Evolutionary conservation across 2,888 invertebrate genomes (phyloP), one percentile per base, ranked within the genome.

Genomic region (Amiota communis): DNA sequence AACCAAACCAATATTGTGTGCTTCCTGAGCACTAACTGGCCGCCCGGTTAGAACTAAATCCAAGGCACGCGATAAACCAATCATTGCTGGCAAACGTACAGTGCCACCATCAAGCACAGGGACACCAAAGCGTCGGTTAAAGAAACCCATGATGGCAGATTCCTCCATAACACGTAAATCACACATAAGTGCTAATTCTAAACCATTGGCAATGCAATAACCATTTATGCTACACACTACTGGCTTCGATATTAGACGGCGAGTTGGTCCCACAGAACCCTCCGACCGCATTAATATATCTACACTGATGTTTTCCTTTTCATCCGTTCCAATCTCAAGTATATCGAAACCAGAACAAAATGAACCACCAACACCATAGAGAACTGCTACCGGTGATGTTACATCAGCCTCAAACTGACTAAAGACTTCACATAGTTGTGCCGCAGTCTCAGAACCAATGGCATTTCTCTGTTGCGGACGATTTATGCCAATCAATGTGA

Each of bases 271-370:
- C 88, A 93, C 92, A 4, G 91, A 91, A 8, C 92, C 92, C 80
- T 90, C 89, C 8, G 89, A 87, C 1, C 83, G 81, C 82, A 88
- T 81, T 8, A 88, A 78, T 47, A 86, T 82, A 67, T 87, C 84
- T 13, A 87, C 80, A 53, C 86, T 86, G 87, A 91, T 77, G 15
- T 84, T 79, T 88, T 91, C 74, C 68, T 81, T 85, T 15, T 86
- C 87, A 70, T 86, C 85, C 9, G 79, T 82, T 78, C 92, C 90
- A 72, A 98, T 90, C 86, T 97, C 95, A 70, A 94, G 91, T 70
- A 98, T 91, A 89, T 98, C 98, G 87, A 94, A 96, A 0, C 98
- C 98, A 2, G 98, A 93, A 89, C 97, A 98, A 89, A 99, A 98
- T 73, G 94, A 95, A 0, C 98, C 98, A n/a, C 98, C 97, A 84